Evolutionary conservation across 2,113 vertebrate genomes (phyloP).

Genomic region (Rattus norvegicus): GRCr8 NC_086022.1:86159501-86160000

Average conservation of each 20-base stretch:
- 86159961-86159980: neutral
- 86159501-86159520: neutral
- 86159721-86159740: constrained; percentile 19
- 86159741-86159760: neutral
- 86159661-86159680: too few relatives aligned
- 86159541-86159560: neutral
- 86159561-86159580: too few relatives aligned
- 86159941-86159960: neutral
- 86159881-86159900: neutral
- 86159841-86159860: neutral
- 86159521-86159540: too few relatives aligned
- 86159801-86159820: constrained; percentile 15
- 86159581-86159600: neutral
- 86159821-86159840: neutral
- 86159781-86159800: neutral
- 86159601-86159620: neutral
- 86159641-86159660: too few relatives aligned
- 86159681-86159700: too few relatives aligned
- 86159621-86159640: neutral
- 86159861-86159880: neutral
- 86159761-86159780: neutral
- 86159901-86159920: neutral
- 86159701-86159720: too few relatives aligned
- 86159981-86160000: neutral
- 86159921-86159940: neutral